Evolutionary conservation across 2,797 vertebrate genomes (phyloP).

Genomic region (Glossophaga mutica): DNA sequence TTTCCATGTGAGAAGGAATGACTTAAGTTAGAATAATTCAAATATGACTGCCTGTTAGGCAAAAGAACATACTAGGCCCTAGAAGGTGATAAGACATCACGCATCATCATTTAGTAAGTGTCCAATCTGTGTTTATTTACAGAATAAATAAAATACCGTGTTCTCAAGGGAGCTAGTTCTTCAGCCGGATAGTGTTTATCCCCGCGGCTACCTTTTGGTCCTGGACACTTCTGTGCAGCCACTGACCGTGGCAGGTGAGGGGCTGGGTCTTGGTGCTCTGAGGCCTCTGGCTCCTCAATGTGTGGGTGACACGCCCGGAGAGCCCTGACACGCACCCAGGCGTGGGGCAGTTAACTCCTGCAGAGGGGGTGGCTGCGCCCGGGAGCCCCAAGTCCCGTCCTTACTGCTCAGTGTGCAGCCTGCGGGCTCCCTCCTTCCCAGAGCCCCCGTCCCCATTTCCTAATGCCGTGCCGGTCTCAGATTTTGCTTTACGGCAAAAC

Average conservation of each 20-base stretch:
- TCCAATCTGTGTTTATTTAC: neutral
- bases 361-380: rapidly evolving
- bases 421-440: too few relatives aligned
- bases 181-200: rapidly evolving
- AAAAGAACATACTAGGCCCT: neutral
- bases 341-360: rapidly evolving
- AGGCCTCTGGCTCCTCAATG: rapidly evolving
- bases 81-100: neutral
- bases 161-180: neutral
- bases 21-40: neutral
- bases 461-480: neutral
- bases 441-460: rapidly evolving
- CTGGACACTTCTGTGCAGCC: rapidly evolving
- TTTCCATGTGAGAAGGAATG: neutral
- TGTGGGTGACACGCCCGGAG: neutral
- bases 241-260: rapidly evolving
- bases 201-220: rapidly evolving
- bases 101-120: neutral
- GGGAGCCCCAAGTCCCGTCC: rapidly evolving
- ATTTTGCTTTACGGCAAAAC: neutral
- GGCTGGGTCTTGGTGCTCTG: rapidly evolving
- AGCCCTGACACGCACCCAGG: rapidly evolving
- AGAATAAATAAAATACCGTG: neutral
- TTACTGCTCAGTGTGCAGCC: rapidly evolving
- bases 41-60: neutral